Evolutionary conservation across 2,113 vertebrate genomes (phyloP).

Genomic region (Lutjanus erythropterus): DNA sequence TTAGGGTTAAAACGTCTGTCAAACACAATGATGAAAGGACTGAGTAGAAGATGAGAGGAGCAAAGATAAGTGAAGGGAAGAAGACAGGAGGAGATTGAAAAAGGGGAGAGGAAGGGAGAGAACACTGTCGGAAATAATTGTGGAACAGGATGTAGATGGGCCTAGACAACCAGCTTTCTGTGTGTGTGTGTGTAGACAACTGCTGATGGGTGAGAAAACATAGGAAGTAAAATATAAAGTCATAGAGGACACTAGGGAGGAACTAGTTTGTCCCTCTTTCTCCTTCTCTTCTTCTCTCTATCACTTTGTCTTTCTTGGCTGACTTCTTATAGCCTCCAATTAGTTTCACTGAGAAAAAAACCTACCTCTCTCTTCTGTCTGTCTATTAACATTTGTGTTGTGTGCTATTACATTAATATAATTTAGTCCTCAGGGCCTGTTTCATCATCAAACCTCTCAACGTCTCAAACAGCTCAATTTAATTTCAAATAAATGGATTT

Average conservation of each 20-base stretch:
- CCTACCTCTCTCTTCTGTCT: background rate
- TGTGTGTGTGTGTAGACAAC: slow-evolving; percentile 12
- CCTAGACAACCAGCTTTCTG: slow-evolving; percentile 23
- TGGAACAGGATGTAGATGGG: slow-evolving; percentile 33
- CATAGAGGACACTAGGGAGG: background rate
- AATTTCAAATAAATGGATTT: slow-evolving; percentile 56
- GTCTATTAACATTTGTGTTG: slow-evolving; percentile 35
- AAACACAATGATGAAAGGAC: slow-evolving; percentile 43
- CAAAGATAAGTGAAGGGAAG: slow-evolving; percentile 39
- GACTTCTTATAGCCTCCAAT: background rate
- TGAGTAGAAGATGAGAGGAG: slow-evolving; percentile 21
- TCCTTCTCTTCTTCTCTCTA: no score
- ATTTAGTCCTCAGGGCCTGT: slow-evolving; percentile 28
- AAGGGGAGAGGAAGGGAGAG: slow-evolving; percentile 10
- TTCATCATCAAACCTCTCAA: slow-evolving; percentile 54
- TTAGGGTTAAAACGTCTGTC: slow-evolving; percentile 44
- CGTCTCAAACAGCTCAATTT: slow-evolving; percentile 33
- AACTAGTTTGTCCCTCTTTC: background rate
- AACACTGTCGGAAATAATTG: slow-evolving; percentile 40
- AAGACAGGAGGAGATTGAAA: slow-evolving; percentile 15
- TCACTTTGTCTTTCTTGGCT: background rate
- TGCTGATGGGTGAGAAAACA: slow-evolving; percentile 21
- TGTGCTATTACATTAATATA: slow-evolving; percentile 17
- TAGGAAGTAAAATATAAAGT: slow-evolving; percentile 15
- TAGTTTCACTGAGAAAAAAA: background rate